Evolutionary conservation across 2,888 invertebrate genomes (phyloP), one percentile per base, ranked within the genome.

Genomic region (Tanytarsus gracilentus): DNA sequence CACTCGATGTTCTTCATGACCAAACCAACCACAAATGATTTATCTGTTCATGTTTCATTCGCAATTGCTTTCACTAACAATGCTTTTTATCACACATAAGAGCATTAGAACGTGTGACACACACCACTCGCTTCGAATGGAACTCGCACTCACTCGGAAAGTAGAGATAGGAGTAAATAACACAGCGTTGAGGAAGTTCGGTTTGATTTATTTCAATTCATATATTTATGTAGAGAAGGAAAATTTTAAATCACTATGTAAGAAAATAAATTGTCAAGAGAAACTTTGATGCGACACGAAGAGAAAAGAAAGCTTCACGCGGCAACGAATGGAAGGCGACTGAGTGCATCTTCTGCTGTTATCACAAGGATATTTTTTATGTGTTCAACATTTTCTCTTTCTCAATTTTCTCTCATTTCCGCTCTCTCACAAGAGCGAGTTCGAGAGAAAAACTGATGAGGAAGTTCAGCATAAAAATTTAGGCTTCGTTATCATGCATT

Each of bases 291-390:
- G 18, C 44, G 44, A 23, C 23, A 44, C 44, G 44, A 44, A 23
- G 23, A 44, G 23, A 44, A 44, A 11, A 18, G 44, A 18, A 44
- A 44, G 44, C 44, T 44, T 44, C 21, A 44, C 44, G 44, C 44
- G 44, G 18, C 18, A 18, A 44, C 44, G 44, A 44, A 44, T 44
- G 44, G 44, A 44, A 44, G 44, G 44, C 44, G 44, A 44, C 44
- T 44, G 44, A 44, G 8, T 44, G 44, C 44, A 44, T 44, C 44
- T n/a, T n/a, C n/a, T n/a, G n/a, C n/a, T 44, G 44, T 44, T 44
- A 44, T 44, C 44, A 44, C 44, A 44, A 44, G 44, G 21, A 44
- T 44, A 44, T 21, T 44, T 44, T 44, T 44, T 44, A 44, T 44
- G 11, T 44, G 23, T 44, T 23, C 21, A 44, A 33, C 33, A 11